These are phyloP conservation scores for Pararge aegeria DNA, from an alignment of 1,140 invertebrate genomes.

Conservation along the genomic window DNA sequence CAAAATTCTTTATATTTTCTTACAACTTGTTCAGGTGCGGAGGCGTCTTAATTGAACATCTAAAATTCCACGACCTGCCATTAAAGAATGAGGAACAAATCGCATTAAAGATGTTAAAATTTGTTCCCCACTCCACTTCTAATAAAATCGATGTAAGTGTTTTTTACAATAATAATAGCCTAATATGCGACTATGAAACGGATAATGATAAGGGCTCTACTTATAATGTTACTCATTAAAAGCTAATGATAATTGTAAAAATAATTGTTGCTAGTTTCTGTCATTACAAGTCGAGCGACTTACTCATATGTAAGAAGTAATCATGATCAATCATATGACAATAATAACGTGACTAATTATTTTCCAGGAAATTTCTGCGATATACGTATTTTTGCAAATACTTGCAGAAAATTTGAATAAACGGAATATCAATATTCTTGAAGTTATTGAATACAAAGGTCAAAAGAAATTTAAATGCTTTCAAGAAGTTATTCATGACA, in stretches of 20 bases:
- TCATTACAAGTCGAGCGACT: too few relatives aligned
- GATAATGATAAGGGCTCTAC: too few relatives aligned
- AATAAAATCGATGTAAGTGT: slow-evolving; percentile 28
- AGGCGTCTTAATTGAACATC: slow-evolving; percentile 27
- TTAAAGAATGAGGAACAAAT: slow-evolving; percentile 10
- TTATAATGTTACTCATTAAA: too few relatives aligned
- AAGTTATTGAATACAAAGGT: background rate
- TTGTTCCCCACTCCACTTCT: slow-evolving; percentile 24
- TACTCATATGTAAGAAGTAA: too few relatives aligned
- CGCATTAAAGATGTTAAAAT: slow-evolving; percentile 24
- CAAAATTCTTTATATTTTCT: background rate
- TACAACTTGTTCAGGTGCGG: slow-evolving; percentile 27
- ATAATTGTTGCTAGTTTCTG: too few relatives aligned
- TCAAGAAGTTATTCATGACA: background rate
- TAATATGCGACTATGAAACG: too few relatives aligned
- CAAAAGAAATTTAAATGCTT: background rate
- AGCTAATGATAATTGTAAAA: too few relatives aligned
- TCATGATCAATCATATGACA: too few relatives aligned
- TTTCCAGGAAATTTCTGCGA: slow-evolving; percentile 25
- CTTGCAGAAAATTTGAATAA: slow-evolving; percentile 3
- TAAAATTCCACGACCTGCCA: slow-evolving; percentile 22
- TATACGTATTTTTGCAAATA: slow-evolving; percentile 29
- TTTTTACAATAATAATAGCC: background rate
- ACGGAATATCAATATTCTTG: background rate
- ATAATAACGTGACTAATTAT: background rate